A percentile compares a stretch with the other conserved stretches of the same genome.
Evolutionary conservation across 2,888 invertebrate species (phyloP).

Genomic region (Lagria hirta): DNA sequence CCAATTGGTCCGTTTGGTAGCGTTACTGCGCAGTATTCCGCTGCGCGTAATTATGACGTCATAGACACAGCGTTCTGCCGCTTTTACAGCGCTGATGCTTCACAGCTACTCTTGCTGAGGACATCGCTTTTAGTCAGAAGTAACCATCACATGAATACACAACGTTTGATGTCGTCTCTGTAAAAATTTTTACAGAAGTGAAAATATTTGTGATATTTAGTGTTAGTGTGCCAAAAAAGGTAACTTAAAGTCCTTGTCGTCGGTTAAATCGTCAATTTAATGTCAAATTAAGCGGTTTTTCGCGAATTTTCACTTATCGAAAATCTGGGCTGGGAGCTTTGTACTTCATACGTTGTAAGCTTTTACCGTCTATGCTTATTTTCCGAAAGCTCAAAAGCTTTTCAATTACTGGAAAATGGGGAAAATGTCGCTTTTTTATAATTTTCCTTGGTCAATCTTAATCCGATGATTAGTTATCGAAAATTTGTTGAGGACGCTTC

Average conservation of each 20-base stretch:
- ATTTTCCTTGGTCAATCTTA: slow-evolving; percentile 1
- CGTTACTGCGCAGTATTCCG: slow-evolving; percentile 36
- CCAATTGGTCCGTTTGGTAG: slow-evolving; percentile 41
- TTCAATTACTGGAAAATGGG: slow-evolving; percentile 4
- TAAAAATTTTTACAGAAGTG: slow-evolving; percentile 49
- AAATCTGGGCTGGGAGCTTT: slow-evolving; percentile 27
- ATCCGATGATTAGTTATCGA: slow-evolving; percentile 14
- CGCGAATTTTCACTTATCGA: slow-evolving; percentile 6
- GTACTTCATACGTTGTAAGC: slow-evolving; percentile 28
- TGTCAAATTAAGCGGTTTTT: slow-evolving; percentile 11
- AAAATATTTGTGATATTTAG: slow-evolving; percentile 55
- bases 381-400: slow-evolving; percentile 33
- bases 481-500: slow-evolving; percentile 37
- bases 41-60: slow-evolving; percentile 46
- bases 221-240: slow-evolving; percentile 56
- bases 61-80: slow-evolving; percentile 34
- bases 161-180: slow-evolving; percentile 49
- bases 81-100: slow-evolving; percentile 36
- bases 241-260: slow-evolving; percentile 32
- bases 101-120: slow-evolving; percentile 34
- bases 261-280: slow-evolving; percentile 3
- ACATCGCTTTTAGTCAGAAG: slow-evolving; percentile 52
- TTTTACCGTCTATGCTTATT: slow-evolving; percentile 31
- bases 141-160: slow-evolving; percentile 49
- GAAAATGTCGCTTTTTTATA: slow-evolving; percentile 8